Evolutionary conservation across 2,113 vertebrate genomes (phyloP), one percentile per base, ranked within the genome.

Genomic region (Sturnus vulgaris): DNA sequence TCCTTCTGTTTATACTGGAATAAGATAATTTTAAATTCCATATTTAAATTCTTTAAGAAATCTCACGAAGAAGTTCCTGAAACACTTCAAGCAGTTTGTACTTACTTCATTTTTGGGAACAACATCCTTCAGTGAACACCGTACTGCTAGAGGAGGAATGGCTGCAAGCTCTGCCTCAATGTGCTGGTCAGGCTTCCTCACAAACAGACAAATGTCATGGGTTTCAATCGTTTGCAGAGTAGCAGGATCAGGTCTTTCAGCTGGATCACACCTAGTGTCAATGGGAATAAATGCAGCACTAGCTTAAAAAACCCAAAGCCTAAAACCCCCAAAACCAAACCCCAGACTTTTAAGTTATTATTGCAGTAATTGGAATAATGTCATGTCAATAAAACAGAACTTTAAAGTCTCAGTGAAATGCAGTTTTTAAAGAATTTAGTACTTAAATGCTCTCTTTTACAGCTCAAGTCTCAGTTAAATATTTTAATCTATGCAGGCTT

Each of bases 81-180:
- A 93, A 56, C 8, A 71, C 11, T 35, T 65, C 30, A 35, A 57
- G 37, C 6, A 42, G 42, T 21, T 76, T 70, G 76, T 60, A 97
- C 98, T 98, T 97, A 99, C 99, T 91, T 97, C 96, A 90, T 98
- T 97, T 90, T 97, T 98, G 52, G 99, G 99, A 95, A 99, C 97
- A 63, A 99, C 94, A 96, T 98, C 98, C 91, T 99, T 99, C 66
- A 99, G 71, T 15, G 98, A 98, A 92, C 99, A 99, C 57, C 37
- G 97, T 44, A 99, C 66, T 44, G 99, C 99, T 96, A 98, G 98
- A 52, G 98, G 98, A 88, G 96, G 94, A 96, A 98, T 66, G 13
- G 65, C 59, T 57, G 84, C 66, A 82, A 99, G 90, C 25, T 98
- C 96, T 57, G 59, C 50, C 44, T 98, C 96, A 52, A 91, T 82